Evolutionary conservation across 2,113 vertebrate genomes (phyloP).

Genomic region (Anguilla japonica): DNA sequence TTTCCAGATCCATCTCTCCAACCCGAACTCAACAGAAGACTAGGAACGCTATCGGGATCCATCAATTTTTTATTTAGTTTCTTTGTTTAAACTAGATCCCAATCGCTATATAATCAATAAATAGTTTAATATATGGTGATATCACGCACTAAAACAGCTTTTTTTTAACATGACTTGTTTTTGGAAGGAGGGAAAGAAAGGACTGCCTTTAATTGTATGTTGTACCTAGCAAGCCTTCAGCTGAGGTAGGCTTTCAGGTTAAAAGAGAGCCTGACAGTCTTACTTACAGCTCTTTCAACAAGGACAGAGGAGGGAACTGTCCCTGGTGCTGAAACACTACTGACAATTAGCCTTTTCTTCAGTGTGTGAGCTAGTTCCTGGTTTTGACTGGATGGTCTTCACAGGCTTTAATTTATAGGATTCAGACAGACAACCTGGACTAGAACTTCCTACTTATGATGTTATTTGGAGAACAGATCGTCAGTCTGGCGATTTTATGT

Average conservation of each 20-base stretch:
- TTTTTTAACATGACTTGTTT: not conserved
- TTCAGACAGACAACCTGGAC: constrained; percentile 33
- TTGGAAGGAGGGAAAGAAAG: not conserved
- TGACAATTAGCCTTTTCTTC: not conserved
- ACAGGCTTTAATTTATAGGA: constrained; percentile 18
- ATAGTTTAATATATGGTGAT: not conserved
- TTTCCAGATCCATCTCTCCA: constrained; percentile 11
- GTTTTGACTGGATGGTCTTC: not conserved
- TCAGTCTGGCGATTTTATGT: constrained; percentile 40
- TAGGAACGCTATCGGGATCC: no score
- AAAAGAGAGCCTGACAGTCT: not conserved
- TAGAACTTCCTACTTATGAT: constrained; percentile 23
- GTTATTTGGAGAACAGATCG: constrained; percentile 38
- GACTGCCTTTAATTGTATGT: not conserved
- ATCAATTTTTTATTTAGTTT: not conserved
- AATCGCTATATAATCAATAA: not conserved
- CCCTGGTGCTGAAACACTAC: constrained; percentile 28
- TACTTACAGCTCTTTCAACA: not conserved
- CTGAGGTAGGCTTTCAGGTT: not conserved
- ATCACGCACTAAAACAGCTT: not conserved
- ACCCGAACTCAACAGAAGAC: not conserved
- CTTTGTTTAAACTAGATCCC: not conserved
- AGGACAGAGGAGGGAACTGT: constrained; percentile 20
- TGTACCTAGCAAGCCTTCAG: not conserved
- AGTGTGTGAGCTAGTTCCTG: not conserved